Evolutionary conservation across 2,797 vertebrate genomes (phyloP).

Genomic region (Spinus olivaceus): DNA sequence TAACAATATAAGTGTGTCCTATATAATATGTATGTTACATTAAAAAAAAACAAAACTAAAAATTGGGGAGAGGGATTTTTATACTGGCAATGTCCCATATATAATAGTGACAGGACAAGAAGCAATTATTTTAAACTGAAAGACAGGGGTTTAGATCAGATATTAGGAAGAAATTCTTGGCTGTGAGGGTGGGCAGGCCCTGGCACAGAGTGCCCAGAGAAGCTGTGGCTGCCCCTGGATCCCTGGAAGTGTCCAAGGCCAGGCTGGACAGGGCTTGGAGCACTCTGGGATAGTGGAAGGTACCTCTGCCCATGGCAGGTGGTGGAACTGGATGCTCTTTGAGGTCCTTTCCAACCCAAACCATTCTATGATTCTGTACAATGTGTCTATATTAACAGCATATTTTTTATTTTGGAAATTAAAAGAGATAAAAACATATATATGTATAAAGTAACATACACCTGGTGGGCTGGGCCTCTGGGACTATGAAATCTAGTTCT

Average conservation of each 20-base stretch:
- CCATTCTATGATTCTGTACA: background rate
- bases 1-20: background rate
- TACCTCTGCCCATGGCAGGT: background rate
- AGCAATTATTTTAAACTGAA: background rate
- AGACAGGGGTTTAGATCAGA: background rate
- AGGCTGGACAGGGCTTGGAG: accelerated
- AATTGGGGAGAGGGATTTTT: background rate
- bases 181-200: accelerated
- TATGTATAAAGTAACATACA: background rate
- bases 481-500: background rate
- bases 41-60: background rate
- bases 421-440: background rate
- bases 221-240: background rate
- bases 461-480: background rate
- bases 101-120: background rate
- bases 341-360: background rate
- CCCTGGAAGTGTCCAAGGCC: background rate
- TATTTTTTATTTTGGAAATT: background rate
- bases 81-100: background rate
- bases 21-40: background rate
- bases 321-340: background rate
- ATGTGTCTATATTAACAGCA: background rate
- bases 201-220: background rate
- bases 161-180: background rate
- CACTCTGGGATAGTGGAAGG: accelerated